Base-by-base conservation (phyloP, 2,797 vertebrate species). In the Scleropages formosus region DNA sequence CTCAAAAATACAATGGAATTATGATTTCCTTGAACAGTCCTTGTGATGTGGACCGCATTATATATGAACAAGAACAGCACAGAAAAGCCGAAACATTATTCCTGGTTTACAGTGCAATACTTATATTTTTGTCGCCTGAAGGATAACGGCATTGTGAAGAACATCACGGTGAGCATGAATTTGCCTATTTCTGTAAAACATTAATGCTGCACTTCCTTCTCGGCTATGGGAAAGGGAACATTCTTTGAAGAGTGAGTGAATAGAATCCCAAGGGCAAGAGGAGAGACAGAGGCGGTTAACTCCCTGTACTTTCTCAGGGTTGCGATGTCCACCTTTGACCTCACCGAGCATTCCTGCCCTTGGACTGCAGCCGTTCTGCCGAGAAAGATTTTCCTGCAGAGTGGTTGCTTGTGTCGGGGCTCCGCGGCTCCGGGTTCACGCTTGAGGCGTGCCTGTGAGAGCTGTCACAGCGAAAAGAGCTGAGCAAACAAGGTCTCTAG, bases 91-190 rank as follows among this genome's bases (percentile, higher is more conserved):
- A 67, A 44, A 44, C 8, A 44, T 27, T 20, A 46, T 66, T 39
- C 39, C 44, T 44, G 20, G 65, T 22, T 67, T 44, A 47, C 44
- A 67, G 39, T 46, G 65, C 15, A 13, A n/a, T 6, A 44, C 39
- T 67, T 65, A 6, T 39, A 39, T 39, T 6, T 31, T 2, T 39
- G 31, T 67, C 11, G 65, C 65, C 39, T 20, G 31, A 39, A 39
- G 31, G 31, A 9, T 67, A 15, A 22, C 47, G 18, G n/a, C 31
- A 67, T 11, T 31, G 31, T 6, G 2, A 39, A 39, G 31, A n/a
- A 39, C 63, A 18, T 65, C 44, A 65, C 31, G 65, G 31, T 18
- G 65, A 44, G 65, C 31, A 65, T 44, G 44, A 65, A 65, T 39
- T 39, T 44, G 15, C 65, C 27, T 20, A 39, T 31, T 47, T 31